A percentile compares a stretch with the other conserved stretches of the same genome.
Evolutionary conservation across 2,888 invertebrate genomes (phyloP).

Genomic region (Nemoura dubitans): DNA sequence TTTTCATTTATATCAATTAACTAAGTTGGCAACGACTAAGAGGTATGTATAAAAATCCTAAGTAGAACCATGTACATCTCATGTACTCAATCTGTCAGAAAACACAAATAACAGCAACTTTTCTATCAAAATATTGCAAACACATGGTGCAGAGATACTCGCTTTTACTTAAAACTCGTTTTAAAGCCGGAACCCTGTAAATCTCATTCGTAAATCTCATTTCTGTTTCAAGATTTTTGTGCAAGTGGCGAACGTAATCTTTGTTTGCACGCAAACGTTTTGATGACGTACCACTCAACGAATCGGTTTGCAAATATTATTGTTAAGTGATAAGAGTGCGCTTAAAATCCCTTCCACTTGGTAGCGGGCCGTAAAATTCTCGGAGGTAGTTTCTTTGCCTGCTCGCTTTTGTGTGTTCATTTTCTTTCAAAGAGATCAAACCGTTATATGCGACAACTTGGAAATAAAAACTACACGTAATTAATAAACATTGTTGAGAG

Average conservation of each 20-base stretch:
- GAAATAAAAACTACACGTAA: constrained; percentile 35
- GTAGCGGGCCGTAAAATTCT: constrained; percentile 8
- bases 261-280: neutral
- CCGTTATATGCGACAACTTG: constrained; percentile 31
- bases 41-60: constrained; percentile 22
- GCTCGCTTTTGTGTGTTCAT: constrained; percentile 23
- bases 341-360: neutral
- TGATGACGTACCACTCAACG: neutral
- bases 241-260: neutral
- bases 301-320: neutral
- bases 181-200: constrained; percentile 49
- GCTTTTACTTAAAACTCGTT: neutral
- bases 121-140: constrained; percentile 24
- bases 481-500: constrained; percentile 5
- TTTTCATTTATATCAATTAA: neutral
- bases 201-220: neutral
- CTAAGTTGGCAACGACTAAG: constrained; percentile 17
- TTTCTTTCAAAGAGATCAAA: constrained; percentile 45
- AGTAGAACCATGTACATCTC: neutral
- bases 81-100: neutral
- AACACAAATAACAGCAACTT: constrained; percentile 35
- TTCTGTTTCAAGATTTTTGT: constrained; percentile 31
- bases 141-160: constrained; percentile 14
- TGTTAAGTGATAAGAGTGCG: neutral
- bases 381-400: constrained; percentile 29